A percentile compares a stretch with the other conserved stretches of the same genome.
Evolutionary conservation across 2,888 invertebrate genomes (phyloP).

Genomic region (Coecobrya sp.): DNA sequence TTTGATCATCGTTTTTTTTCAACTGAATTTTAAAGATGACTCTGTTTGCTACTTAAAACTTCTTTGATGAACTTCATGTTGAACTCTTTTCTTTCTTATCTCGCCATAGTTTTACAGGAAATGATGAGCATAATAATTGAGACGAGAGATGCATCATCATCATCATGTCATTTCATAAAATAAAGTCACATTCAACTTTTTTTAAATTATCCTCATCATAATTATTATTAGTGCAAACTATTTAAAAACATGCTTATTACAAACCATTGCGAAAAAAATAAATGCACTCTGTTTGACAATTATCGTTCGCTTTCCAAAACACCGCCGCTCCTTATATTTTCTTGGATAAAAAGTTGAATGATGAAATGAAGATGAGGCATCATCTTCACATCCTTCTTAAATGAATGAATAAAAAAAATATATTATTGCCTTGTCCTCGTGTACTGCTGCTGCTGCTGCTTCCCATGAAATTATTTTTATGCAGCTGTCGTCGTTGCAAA

Average conservation of each 20-base stretch:
- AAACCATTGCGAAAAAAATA: background rate
- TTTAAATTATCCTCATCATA: too few relatives aligned
- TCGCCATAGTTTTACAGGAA: background rate
- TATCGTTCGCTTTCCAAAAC: background rate
- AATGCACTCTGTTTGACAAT: background rate
- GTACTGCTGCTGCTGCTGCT: background rate
- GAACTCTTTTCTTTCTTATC: background rate
- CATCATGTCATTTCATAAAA: background rate
- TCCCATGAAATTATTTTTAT: background rate
- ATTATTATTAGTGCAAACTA: too few relatives aligned
- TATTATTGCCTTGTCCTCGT: constrained; percentile 1
- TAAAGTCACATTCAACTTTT: too few relatives aligned
- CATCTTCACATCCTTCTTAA: background rate
- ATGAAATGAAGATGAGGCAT: background rate
- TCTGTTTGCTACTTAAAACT: background rate
- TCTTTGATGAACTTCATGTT: background rate
- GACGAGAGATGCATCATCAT: too few relatives aligned
- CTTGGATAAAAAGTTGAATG: background rate
- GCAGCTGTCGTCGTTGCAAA: constrained; percentile 23
- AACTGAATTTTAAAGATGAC: constrained; percentile 17
- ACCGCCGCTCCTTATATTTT: constrained; percentile 3
- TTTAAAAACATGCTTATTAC: background rate
- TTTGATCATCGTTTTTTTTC: constrained; percentile 6
- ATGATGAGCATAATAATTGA: too few relatives aligned
- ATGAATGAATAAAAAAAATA: background rate